A percentile compares a stretch with the other conserved stretches of the same genome.
Evolutionary conservation across 2,888 invertebrate species (phyloP).

Genomic region (Eueremaeus valkanovi): DNA sequence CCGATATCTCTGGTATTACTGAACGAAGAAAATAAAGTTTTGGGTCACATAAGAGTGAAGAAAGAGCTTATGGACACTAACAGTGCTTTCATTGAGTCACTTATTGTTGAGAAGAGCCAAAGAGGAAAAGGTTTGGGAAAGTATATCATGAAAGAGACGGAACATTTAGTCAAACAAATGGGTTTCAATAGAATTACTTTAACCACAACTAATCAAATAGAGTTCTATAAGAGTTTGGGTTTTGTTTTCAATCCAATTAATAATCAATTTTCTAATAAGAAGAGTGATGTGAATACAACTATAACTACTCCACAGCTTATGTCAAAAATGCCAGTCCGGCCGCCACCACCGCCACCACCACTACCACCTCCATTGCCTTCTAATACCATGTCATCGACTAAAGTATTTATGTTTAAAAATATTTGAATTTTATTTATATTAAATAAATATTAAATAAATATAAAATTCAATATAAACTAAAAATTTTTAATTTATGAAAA

Average conservation of each 20-base stretch:
- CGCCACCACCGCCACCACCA: too few species aligned
- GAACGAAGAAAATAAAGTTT: constrained; percentile 12
- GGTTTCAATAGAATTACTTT: constrained; percentile 22
- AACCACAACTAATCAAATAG: constrained; percentile 36
- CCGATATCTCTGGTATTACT: constrained; percentile 34
- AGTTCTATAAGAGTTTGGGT: constrained; percentile 38
- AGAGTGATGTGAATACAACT: constrained; percentile 49
- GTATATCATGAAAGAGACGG: constrained; percentile 37
- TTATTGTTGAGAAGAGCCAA: constrained; percentile 26
- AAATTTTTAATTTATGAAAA: too few species aligned
- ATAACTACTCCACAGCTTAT: too few species aligned
- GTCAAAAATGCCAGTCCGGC: too few species aligned
- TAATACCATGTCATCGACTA: too few species aligned
- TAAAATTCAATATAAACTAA: too few species aligned
- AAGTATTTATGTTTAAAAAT: too few species aligned
- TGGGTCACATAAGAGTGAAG: constrained; percentile 40
- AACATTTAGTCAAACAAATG: background rate
- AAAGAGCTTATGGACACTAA: constrained; percentile 1
- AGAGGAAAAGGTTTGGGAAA: constrained; percentile 38
- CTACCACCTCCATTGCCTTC: too few species aligned
- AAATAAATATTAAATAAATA: too few species aligned
- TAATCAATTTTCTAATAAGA: background rate
- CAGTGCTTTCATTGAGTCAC: constrained; percentile 39
- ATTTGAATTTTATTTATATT: too few species aligned
- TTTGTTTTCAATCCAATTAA: background rate